These are phyloP conservation scores for Clanis bilineata DNA, from an alignment of 2,888 invertebrate genomes.

Conservation along the genomic window DNA sequence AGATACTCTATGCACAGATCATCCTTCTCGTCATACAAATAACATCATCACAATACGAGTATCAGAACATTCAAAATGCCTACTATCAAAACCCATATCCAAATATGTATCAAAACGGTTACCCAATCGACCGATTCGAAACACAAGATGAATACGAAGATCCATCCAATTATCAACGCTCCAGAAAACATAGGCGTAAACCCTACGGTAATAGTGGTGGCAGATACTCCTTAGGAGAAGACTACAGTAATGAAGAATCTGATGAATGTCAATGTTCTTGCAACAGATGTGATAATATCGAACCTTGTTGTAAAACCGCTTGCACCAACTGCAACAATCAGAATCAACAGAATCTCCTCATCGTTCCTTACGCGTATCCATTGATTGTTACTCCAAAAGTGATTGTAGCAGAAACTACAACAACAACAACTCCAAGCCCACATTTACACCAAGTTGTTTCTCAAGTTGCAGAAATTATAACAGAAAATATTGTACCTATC, in stretches of 20 bases:
- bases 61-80: not conserved
- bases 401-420: constrained; percentile 14
- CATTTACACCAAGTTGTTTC: not conserved
- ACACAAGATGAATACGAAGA: constrained; percentile 20
- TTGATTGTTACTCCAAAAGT: constrained; percentile 26
- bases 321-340: constrained; percentile 34
- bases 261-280: constrained; percentile 47
- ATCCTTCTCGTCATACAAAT: constrained; percentile 20
- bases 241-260: constrained; percentile 31
- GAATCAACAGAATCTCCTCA: constrained; percentile 32
- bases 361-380: constrained; percentile 48
- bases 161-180: constrained; percentile 6
- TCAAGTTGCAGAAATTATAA: not conserved
- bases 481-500: constrained; percentile 11
- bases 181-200: constrained; percentile 10
- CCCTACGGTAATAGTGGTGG: constrained; percentile 19
- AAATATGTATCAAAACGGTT: constrained; percentile 14
- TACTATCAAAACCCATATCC: constrained; percentile 6
- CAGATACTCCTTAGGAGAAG: constrained; percentile 1
- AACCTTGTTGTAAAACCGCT: constrained; percentile 39
- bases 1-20: constrained; percentile 22
- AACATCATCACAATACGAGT: constrained; percentile 20
- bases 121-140: constrained; percentile 18
- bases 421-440: not conserved
- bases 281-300: constrained; percentile 34